phyloP scores from a whole-genome alignment of 2,888 invertebrate species.

The Drosophila kuntzei region DNA sequence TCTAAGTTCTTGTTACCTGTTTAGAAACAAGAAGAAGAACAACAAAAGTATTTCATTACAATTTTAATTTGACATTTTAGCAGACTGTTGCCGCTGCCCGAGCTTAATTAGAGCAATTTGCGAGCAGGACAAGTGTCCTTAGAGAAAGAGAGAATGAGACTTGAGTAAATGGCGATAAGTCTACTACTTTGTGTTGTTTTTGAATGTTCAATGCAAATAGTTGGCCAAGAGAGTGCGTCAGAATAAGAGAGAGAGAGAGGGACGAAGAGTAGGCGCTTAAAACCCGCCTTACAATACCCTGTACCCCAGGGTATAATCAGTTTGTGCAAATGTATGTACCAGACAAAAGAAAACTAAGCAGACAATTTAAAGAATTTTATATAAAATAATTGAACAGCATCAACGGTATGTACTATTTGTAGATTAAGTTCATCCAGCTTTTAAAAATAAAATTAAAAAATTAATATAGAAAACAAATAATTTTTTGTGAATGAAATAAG shows the following conservation, averaged over 20 bases:
- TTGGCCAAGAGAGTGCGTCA: constrained; percentile 15
- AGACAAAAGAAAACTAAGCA: background rate
- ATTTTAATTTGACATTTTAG: constrained; percentile 75
- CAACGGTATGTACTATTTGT: too few species aligned
- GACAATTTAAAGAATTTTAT: background rate
- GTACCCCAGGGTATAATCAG: background rate
- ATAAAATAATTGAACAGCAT: too few species aligned
- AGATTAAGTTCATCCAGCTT: too few species aligned
- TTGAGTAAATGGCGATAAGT: constrained; percentile 56
- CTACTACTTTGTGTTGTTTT: constrained; percentile 20
- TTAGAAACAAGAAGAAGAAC: constrained; percentile 16
- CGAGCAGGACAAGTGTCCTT: constrained; percentile 66
- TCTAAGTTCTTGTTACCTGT: constrained; percentile 12
- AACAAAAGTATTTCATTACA: constrained; percentile 67
- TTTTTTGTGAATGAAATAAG: too few species aligned
- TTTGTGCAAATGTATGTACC: background rate
- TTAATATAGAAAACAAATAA: too few species aligned
- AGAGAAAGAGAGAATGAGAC: constrained; percentile 11
- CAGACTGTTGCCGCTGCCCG: constrained; percentile 46
- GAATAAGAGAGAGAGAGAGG: background rate
- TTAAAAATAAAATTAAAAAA: too few species aligned
- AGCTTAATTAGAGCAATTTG: constrained; percentile 78
- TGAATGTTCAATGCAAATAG: constrained; percentile 61
- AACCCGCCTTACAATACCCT: constrained; percentile 9
- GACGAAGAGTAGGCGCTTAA: background rate